Conservation (phyloP, 1,140 invertebrate genomes). For the Nautilus pompilius region DNA sequence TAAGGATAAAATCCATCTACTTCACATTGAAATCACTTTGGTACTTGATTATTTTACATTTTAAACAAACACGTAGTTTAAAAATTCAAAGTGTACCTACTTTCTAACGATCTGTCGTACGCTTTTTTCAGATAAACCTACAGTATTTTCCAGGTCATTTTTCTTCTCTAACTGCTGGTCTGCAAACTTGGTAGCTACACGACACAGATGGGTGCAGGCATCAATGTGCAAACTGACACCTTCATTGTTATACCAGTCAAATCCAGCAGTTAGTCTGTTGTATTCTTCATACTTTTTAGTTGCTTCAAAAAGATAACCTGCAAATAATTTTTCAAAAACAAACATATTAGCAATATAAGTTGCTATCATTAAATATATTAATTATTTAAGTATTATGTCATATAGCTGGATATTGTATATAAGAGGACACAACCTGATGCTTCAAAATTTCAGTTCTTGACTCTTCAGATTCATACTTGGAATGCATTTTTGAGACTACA, state of each 20-base stretch:
- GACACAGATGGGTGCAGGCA: slow-evolving; percentile 43
- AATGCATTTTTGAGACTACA: no score
- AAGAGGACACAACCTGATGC: no score
- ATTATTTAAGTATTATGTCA: no score
- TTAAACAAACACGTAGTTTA: neutral
- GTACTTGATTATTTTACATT: no score
- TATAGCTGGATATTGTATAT: no score
- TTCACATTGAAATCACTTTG: no score
- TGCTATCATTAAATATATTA: no score
- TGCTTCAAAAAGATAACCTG: slow-evolving; percentile 40
- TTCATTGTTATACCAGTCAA: slow-evolving; percentile 34
- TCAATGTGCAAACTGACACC: slow-evolving; percentile 37
- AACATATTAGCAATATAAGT: no score
- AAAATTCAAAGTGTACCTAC: slow-evolving; percentile 22
- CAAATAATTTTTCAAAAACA: no score
- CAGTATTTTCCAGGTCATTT: slow-evolving; percentile 15
- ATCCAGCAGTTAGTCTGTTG: slow-evolving; percentile 33
- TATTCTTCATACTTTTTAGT: slow-evolving; percentile 50
- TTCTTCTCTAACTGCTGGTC: slow-evolving; percentile 22
- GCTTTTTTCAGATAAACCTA: slow-evolving; percentile 45
- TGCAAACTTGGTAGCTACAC: slow-evolving; percentile 45
- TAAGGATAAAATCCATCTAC: no score
- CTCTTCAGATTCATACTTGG: no score
- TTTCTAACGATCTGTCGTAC: slow-evolving; percentile 42
- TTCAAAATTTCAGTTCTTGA: no score